These are phyloP conservation scores for Vanessa tameamea DNA, from an alignment of 1,140 invertebrate genomes.

Conservation along the genomic window DNA sequence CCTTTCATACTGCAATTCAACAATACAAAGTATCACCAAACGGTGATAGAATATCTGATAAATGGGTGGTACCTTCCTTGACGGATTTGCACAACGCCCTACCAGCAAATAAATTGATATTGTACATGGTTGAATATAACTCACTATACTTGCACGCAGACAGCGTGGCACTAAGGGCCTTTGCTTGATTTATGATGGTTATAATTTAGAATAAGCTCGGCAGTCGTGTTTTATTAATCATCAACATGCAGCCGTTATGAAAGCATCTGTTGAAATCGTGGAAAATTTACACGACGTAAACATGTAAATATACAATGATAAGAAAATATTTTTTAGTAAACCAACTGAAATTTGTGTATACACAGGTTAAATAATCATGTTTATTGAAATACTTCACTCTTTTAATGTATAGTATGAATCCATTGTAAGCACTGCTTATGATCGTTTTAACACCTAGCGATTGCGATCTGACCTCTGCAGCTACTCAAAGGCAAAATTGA, in stretches of 20 bases:
- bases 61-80: too few species aligned
- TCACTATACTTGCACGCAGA: constrained; percentile 14
- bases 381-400: not conserved
- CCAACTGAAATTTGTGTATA: not conserved
- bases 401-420: not conserved
- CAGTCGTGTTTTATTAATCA: constrained; percentile 31
- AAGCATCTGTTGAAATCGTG: constrained; percentile 9
- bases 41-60: too few species aligned
- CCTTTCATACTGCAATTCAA: too few species aligned
- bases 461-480: constrained; percentile 6
- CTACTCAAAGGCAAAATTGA: not conserved
- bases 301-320: not conserved
- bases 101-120: not conserved
- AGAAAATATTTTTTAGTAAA: not conserved
- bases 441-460: constrained; percentile 1
- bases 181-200: constrained; percentile 28
- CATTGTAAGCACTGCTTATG: not conserved
- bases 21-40: too few species aligned
- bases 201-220: constrained; percentile 26
- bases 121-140: not conserved
- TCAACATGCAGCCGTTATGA: constrained; percentile 22
- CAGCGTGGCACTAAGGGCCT: constrained; percentile 1
- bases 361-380: not conserved
- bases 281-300: constrained; percentile 17
- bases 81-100: too few species aligned